Conservation (phyloP, 2,797 vertebrate species). For the Xenentodon cancila region DNA sequence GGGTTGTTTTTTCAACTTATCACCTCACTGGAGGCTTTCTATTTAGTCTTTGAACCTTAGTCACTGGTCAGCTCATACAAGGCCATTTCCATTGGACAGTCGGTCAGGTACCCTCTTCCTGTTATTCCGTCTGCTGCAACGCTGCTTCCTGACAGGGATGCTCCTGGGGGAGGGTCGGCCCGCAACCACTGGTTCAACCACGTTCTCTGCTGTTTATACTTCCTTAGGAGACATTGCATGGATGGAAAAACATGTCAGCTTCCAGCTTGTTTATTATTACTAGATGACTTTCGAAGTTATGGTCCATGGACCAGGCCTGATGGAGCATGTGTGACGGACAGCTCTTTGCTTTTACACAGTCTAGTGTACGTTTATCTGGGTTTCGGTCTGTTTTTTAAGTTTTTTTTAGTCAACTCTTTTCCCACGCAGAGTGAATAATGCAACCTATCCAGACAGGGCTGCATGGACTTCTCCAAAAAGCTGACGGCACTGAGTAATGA, state of each 20-base stretch:
- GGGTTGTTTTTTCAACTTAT: background rate
- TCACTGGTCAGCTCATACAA: slow-evolving; percentile 36
- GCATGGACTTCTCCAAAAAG: too few relatives aligned
- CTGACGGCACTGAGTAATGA: too few relatives aligned
- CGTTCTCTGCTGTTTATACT: slow-evolving; percentile 11
- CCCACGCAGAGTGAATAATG: too few relatives aligned
- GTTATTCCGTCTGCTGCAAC: slow-evolving; percentile 63
- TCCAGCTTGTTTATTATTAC: slow-evolving; percentile 33
- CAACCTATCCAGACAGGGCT: too few relatives aligned
- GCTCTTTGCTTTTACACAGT: too few relatives aligned
- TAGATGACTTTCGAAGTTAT: too few relatives aligned
- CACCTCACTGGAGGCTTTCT: slow-evolving; percentile 37
- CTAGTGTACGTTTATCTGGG: too few relatives aligned
- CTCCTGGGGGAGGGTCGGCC: slow-evolving; percentile 33
- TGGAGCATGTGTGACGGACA: too few relatives aligned
- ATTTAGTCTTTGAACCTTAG: slow-evolving; percentile 54
- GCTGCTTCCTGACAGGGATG: slow-evolving; percentile 60
- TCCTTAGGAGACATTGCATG: slow-evolving; percentile 27
- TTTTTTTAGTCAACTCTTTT: too few relatives aligned
- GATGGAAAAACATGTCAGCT: slow-evolving; percentile 22
- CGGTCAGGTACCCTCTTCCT: slow-evolving; percentile 72
- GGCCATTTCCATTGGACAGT: slow-evolving; percentile 45
- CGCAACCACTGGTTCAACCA: slow-evolving; percentile 35
- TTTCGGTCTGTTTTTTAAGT: too few relatives aligned
- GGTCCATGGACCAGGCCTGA: too few relatives aligned